Percentiles rank a stretch among this genome's conserved stretches.
Conservation (phyloP, 2,113 vertebrate species). For the Mustela nigripes region DNA sequence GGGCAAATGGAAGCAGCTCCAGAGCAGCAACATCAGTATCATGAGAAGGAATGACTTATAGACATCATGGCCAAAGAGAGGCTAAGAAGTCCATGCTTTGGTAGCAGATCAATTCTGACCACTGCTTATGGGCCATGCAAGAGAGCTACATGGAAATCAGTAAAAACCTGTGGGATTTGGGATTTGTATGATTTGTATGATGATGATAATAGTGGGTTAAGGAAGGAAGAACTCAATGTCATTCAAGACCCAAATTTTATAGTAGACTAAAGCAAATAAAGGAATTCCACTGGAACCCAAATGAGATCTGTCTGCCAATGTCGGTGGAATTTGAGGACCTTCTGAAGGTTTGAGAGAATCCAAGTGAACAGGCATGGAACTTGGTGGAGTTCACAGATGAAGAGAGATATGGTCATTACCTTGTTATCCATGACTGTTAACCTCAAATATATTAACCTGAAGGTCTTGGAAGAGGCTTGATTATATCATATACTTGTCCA, state of each 20-base stretch:
- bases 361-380: slow-evolving; percentile 96
- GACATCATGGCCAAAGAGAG: slow-evolving; percentile 97
- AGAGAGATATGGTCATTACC: slow-evolving; percentile 96
- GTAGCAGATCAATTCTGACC: slow-evolving; percentile 97
- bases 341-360: slow-evolving; percentile 96
- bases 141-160: slow-evolving; percentile 99
- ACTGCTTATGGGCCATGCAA: slow-evolving; percentile 95
- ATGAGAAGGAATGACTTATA: slow-evolving; percentile 96
- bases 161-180: slow-evolving; percentile 92
- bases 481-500: slow-evolving; percentile 97
- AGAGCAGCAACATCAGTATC: slow-evolving; percentile 96
- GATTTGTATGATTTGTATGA: slow-evolving; percentile 89
- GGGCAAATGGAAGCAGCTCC: slow-evolving; percentile 94
- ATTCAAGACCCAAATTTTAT: slow-evolving; percentile 99
- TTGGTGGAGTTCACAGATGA: slow-evolving; percentile 98
- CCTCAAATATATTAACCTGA: slow-evolving; percentile 98
- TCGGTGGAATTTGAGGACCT: slow-evolving; percentile 98
- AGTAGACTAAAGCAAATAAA: slow-evolving; percentile 98
- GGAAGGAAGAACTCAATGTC: slow-evolving; percentile 96
- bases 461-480: slow-evolving; percentile 97
- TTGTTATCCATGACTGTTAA: slow-evolving; percentile 98
- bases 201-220: slow-evolving; percentile 96
- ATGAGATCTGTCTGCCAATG: slow-evolving; percentile 99
- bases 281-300: slow-evolving; percentile 97
- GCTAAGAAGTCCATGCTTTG: slow-evolving; percentile 95